Base-by-base conservation (phyloP, 1,140 invertebrate genomes). In the Drosophila takahashii region DNA sequence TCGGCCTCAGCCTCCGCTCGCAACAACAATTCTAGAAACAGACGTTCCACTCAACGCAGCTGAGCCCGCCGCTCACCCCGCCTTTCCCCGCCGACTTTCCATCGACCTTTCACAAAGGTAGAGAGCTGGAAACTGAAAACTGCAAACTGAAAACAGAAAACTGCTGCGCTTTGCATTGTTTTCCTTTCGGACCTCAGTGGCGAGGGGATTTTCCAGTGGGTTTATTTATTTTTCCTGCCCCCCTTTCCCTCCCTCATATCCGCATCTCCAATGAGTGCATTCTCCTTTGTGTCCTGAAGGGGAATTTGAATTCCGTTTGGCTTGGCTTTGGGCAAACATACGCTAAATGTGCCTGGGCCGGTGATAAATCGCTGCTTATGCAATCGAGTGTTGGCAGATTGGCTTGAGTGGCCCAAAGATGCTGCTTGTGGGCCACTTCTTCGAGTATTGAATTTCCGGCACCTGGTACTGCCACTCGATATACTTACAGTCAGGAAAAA, bases 21-120 rank as follows among this genome's bases (percentile, higher is more conserved):
- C 70, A 83, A 78, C 81, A 87, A 86, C 72, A 73, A 60, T 80
- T 87, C 79, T 62, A 86, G 84, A 83, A 86, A 86, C 83, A 86
- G 83, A 86, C 83, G 83, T 86, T 86, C 83, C 83, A 87, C 83
- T 86, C 83, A 77, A 77, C 75, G 75, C 83, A 86, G 76, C 79
- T 86, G 83, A 83, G 83, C 59, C 48, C 81, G 50, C 54, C 50
- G 45, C 50, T 39, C 59, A 51, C 37, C 53, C 37, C 52, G 13
- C 37, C n/a, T 51, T 51, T 34, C 36, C 37, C 50, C 50, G 27
- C 45, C 13, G 48, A 44, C 32, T 53, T 51, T 29, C 34, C 36
- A 59, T 52, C 48, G 66, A 70, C 39, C 37, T 51, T 48, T 64
- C 58, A 87, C 84, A 81, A 83, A 86, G 83, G 83, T 89, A 89